A percentile compares a stretch with the other conserved stretches of the same genome.
Conservation (phyloP, 1,140 invertebrate species). For the Rhysida immarginata region DNA sequence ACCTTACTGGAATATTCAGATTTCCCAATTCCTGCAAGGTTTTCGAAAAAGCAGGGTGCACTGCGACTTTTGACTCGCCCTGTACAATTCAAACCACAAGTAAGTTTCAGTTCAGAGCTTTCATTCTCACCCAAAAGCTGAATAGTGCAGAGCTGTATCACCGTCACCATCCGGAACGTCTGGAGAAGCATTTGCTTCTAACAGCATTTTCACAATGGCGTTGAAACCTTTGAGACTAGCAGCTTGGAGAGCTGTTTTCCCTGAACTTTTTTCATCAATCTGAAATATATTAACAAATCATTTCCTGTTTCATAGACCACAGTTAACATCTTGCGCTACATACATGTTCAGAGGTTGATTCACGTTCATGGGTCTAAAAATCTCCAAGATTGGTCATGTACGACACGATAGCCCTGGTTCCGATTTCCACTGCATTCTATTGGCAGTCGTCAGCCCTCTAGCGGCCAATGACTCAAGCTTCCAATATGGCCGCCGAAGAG, state of each 20-base stretch:
- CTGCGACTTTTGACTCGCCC: no score
- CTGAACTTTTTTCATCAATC: constrained; percentile 56
- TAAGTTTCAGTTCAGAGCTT: no score
- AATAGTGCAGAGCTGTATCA: constrained; percentile 74
- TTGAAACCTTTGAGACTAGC: constrained; percentile 72
- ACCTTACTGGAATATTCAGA: no score
- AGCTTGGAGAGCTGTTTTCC: constrained; percentile 66
- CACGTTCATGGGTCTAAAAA: neutral
- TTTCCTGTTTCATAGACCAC: neutral
- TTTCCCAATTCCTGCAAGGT: no score
- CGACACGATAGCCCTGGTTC: no score
- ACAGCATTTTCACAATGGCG: constrained; percentile 52
- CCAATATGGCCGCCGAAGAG: no score
- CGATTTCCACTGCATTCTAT: no score
- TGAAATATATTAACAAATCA: constrained; percentile 22
- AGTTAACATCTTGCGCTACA: neutral
- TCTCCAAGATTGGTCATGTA: neutral
- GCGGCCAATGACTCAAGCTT: no score
- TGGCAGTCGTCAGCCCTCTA: no score
- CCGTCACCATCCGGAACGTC: constrained; percentile 68
- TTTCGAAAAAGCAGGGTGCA: no score
- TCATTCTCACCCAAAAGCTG: constrained; percentile 59
- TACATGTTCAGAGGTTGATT: constrained; percentile 2
- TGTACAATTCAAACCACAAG: no score
- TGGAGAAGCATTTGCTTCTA: constrained; percentile 51